phyloP scores from a whole-genome alignment of 1,140 invertebrate genomes.

The Stenopsyche tienmushanensis region DNA sequence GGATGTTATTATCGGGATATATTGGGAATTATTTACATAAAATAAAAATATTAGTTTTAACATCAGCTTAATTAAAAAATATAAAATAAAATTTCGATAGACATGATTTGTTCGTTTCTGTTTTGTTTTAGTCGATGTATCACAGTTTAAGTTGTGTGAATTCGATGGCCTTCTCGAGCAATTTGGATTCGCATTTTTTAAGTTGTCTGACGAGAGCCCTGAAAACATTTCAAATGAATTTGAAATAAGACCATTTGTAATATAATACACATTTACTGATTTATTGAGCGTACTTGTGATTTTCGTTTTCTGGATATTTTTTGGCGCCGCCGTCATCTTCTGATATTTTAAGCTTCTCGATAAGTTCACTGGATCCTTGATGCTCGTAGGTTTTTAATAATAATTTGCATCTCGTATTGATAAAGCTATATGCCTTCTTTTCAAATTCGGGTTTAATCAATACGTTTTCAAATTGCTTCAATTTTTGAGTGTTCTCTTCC shows the following conservation, averaged over 20 bases:
- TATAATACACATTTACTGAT: not conserved
- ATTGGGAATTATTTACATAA: not conserved
- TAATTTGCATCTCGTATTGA: conserved; percentile 49
- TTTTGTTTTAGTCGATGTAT: too few relatives aligned
- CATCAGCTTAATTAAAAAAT: too few relatives aligned
- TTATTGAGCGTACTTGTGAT: conserved; percentile 10
- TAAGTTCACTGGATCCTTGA: conserved; percentile 19
- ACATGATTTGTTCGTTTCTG: too few relatives aligned
- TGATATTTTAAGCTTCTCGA: not conserved
- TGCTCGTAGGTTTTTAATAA: conserved; percentile 45
- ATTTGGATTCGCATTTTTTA: conserved; percentile 52
- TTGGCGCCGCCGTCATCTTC: not conserved
- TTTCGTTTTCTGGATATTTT: conserved; percentile 2
- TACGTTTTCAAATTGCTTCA: not conserved
- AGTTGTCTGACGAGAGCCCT: conserved; percentile 50
- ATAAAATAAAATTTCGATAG: too few relatives aligned
- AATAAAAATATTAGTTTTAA: too few relatives aligned
- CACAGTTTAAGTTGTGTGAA: conserved; percentile 45
- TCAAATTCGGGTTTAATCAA: conserved; percentile 45
- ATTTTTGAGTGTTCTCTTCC: conserved; percentile 37
- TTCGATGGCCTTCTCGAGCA: conserved; percentile 50
- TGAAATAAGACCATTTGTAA: conserved; percentile 15
- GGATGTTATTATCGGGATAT: too few relatives aligned
- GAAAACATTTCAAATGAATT: conserved; percentile 42
- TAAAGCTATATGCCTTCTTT: conserved; percentile 47